Evolutionary conservation across 1,140 invertebrate genomes (phyloP), one percentile per base, ranked within the genome.

Genomic region (Lepidostoma basale): DNA sequence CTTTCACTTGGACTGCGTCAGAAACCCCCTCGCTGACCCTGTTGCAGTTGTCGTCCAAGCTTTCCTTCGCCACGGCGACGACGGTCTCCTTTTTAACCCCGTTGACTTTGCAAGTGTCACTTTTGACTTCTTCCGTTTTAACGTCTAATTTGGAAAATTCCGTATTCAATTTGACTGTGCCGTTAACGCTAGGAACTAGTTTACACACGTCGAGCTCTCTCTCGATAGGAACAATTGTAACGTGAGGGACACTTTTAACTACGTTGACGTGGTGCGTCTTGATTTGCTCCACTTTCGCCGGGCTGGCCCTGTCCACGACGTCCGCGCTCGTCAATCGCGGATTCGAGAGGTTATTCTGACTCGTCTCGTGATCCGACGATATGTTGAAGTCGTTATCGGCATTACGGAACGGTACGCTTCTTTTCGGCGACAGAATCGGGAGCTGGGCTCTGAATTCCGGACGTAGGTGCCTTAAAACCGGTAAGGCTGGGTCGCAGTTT

Each of bases 371-470:
- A 14, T 62, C 23, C 3, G 59, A 45, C 8, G 60, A 47, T 12
- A 22, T 44, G 28, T 63, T 63, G 16, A 44, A 12, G 77, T 77
- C 54, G 28, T 30, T 63, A 22, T 70, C 14, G 77, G 78, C 10
- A 77, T 72, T 62, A 79, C 79, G 30, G 73, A 66, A 69, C 77
- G 81, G 80, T 10, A 77, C 59, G 72, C 75, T 77, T 74, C 82
- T 83, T 75, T 88, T 86, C 1, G 86, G 85, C 64, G 85, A 88
- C 3, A 90, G 80, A 6, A 91, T 87, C 0, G 90, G 89, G 42
- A 95, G 77, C 77, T 95, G 93, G 1, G 92, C 90, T 5, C 92
- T 83, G 76, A 95, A 95, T 76, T 95, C 92, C 0, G 92, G 90
- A 72, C 90, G 84, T 47, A 95, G 76, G 77, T 94, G 91, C 79